These are phyloP conservation scores for Mayetiola destructor DNA, from an alignment of 2,888 invertebrate species.

Conservation along the genomic window DNA sequence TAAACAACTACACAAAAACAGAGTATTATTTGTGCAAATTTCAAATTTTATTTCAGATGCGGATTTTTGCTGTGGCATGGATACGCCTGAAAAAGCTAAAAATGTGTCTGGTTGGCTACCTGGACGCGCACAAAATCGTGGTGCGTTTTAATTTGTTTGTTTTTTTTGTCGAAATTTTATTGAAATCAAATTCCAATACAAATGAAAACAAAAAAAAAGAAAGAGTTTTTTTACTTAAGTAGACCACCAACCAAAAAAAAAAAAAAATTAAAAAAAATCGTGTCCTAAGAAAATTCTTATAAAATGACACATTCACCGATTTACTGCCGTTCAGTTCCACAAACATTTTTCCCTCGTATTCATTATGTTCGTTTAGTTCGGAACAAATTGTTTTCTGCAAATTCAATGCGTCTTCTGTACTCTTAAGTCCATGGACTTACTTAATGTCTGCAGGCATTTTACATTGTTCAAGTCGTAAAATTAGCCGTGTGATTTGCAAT, in stretches of 20 bases:
- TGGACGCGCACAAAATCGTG: slow-evolving; percentile 34
- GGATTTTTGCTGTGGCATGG: slow-evolving; percentile 77
- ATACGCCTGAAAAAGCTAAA: slow-evolving; percentile 61
- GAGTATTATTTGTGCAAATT: slow-evolving; percentile 14
- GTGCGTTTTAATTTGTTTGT: slow-evolving; percentile 29
- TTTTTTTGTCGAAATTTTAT: too few relatives aligned
- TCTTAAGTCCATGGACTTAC: too few relatives aligned
- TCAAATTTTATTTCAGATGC: slow-evolving; percentile 46
- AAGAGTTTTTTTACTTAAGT: background rate
- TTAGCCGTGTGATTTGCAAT: background rate
- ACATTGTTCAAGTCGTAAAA: too few relatives aligned
- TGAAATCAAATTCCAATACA: slow-evolving; percentile 3
- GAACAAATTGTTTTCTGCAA: too few relatives aligned
- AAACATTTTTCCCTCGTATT: too few relatives aligned
- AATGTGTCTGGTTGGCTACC: slow-evolving; percentile 39
- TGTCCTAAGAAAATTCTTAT: too few relatives aligned
- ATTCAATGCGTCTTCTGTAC: too few relatives aligned
- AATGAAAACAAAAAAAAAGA: background rate
- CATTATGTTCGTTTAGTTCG: too few relatives aligned
- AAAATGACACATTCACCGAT: background rate
- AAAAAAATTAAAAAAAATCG: too few relatives aligned
- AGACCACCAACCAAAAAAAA: too few relatives aligned
- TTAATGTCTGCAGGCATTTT: too few relatives aligned
- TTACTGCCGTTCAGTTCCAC: background rate
- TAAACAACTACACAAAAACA: background rate